Conservation (phyloP, 2,888 invertebrate genomes). For the Stenotaenia linearis region DNA sequence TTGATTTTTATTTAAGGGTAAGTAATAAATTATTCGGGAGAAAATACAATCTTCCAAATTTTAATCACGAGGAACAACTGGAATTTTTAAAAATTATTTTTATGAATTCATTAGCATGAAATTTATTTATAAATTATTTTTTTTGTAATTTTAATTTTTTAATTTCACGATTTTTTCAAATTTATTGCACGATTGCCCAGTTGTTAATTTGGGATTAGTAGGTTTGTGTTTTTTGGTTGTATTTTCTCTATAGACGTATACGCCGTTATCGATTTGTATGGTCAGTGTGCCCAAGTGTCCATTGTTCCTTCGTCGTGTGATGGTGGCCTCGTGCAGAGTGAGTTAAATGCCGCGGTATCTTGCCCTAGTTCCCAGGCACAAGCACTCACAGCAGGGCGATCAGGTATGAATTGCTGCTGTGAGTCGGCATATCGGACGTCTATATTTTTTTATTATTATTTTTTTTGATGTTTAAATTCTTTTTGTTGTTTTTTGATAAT, state of each 20-base stretch:
- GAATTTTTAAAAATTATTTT: background rate
- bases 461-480: background rate
- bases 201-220: background rate
- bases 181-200: background rate
- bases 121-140: background rate
- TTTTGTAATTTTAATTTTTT: background rate
- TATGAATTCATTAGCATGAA: too few species aligned
- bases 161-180: background rate
- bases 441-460: background rate
- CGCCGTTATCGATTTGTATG: conserved; percentile 91
- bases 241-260: conserved; percentile 59
- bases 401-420: background rate
- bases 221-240: background rate
- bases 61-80: background rate
- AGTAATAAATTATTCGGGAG: background rate
- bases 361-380: background rate
- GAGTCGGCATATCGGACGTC: background rate
- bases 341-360: background rate
- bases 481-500: background rate
- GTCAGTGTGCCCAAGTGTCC: conserved; percentile 84
- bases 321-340: conserved; percentile 10
- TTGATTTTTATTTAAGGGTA: background rate
- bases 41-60: background rate
- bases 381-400: background rate
- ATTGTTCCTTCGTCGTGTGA: conserved; percentile 43